These are phyloP conservation scores for Gryllus bimaculatus DNA, from an alignment of 1,140 invertebrate species.

Conservation along the genomic window DNA sequence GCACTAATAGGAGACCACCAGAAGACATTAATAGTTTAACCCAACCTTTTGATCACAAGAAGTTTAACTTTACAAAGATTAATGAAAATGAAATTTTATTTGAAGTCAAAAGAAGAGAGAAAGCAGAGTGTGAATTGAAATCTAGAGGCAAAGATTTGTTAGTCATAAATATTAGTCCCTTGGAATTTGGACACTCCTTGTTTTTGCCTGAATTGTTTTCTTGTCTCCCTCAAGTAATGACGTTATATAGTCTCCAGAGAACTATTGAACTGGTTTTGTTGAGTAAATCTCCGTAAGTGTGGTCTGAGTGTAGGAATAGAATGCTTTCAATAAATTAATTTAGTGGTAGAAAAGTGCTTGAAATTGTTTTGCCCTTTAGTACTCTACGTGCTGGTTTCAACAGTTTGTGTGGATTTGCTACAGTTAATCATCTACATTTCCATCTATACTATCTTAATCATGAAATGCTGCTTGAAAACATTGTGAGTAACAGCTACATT, in stretches of 20 bases:
- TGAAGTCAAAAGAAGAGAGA: not conserved
- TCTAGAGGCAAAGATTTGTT: slow-evolving; percentile 21
- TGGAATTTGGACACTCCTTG: slow-evolving; percentile 41
- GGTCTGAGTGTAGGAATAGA: not conserved
- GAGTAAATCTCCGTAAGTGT: slow-evolving; percentile 29
- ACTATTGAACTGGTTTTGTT: slow-evolving; percentile 31
- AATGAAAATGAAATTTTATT: slow-evolving; percentile 36
- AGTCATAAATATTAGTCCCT: slow-evolving; percentile 42
- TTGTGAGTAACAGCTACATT: slow-evolving; percentile 38
- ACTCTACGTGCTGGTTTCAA: slow-evolving; percentile 60
- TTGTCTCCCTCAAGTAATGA: slow-evolving; percentile 34
- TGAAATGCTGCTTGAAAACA: slow-evolving; percentile 50
- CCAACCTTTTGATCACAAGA: slow-evolving; percentile 35
- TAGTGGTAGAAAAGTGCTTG: not conserved
- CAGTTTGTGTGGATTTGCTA: slow-evolving; percentile 64
- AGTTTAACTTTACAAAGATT: slow-evolving; percentile 42
- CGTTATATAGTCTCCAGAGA: slow-evolving; percentile 27
- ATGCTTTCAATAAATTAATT: not conserved
- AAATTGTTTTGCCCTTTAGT: slow-evolving; percentile 33
- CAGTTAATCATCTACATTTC: slow-evolving; percentile 72
- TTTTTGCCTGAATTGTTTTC: slow-evolving; percentile 35
- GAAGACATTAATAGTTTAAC: slow-evolving; percentile 33
- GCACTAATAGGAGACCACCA: slow-evolving; percentile 36
- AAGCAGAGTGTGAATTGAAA: not conserved
- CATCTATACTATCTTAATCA: slow-evolving; percentile 60